phyloP scores from a whole-genome alignment of 2,797 vertebrate genomes.

The Pseudochaenichthys georgianus region DNA sequence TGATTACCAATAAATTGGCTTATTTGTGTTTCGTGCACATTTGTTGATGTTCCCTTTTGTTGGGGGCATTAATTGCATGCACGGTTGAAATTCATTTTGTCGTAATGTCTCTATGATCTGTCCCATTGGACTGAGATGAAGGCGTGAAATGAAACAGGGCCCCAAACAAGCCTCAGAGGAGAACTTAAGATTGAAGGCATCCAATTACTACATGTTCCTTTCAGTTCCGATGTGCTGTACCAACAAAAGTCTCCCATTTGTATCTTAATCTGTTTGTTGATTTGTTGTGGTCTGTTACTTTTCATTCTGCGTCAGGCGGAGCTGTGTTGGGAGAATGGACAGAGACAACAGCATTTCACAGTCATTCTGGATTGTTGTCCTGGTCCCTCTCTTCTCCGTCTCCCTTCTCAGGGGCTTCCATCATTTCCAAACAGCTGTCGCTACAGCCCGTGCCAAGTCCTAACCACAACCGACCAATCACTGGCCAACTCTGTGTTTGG shows the following conservation, averaged over 20 bases:
- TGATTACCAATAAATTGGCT: conserved; percentile 65
- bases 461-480: conserved; percentile 76
- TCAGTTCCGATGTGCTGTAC: conserved; percentile 35
- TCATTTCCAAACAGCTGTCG: conserved; percentile 85
- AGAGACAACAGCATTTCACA: conserved; percentile 75
- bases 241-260: conserved; percentile 40
- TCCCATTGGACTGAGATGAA: conserved; percentile 69
- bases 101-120: conserved; percentile 68
- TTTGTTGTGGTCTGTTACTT: conserved; percentile 58
- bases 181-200: conserved; percentile 70
- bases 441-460: conserved; percentile 73
- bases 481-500: conserved; percentile 74
- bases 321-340: conserved; percentile 63
- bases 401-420: conserved; percentile 76
- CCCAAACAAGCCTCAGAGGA: conserved; percentile 72
- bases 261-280: conserved; percentile 60
- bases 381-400: conserved; percentile 54
- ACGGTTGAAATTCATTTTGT: conserved; percentile 67
- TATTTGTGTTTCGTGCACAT: conserved; percentile 50
- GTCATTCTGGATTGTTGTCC: conserved; percentile 72
- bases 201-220: conserved; percentile 77
- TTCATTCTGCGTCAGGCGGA: conserved; percentile 44
- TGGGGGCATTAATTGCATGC: conserved; percentile 49
- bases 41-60: conserved; percentile 51
- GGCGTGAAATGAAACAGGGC: conserved; percentile 73